Evolutionary conservation across 2,113 vertebrate species (phyloP), one percentile per base, ranked within the genome.

Genomic region (Suncus etruscus): DNA sequence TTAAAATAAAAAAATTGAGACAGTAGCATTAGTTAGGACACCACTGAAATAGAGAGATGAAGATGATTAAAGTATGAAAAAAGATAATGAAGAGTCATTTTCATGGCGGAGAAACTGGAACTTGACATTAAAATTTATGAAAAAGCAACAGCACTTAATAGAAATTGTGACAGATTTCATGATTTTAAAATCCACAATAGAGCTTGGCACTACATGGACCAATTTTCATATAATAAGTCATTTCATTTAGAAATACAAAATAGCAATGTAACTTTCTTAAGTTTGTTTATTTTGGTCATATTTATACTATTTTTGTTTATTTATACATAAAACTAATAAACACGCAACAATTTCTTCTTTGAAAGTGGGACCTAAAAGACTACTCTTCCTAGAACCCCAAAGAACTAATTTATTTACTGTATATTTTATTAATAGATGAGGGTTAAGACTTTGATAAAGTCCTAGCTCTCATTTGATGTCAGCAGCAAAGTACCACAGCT

Each of bases 371-470:
- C 95, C 95, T 85, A 87, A 74, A 94, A 96, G 74, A 91, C 69
- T 94, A 92, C 95, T 75, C 92, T 97, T 93, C 96, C 86, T 94
- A 86, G 94, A 94, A 95, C 94, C 95, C 97, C 90, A 94, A 96
- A 86, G 96, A 83, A 94, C 95, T 96, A 95, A 97, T 97, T 98
- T 98, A 97, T 97, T 98, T 97, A 97, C 97, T 96, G 86, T 95
- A 92, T 92, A 97, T 98, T 39, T 39, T 97, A 98, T 93, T 97
- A 97, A 98, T 97, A 94, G 69, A 98, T 95, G 79, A 97, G 94
- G 97, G 97, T 96, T 97, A 98, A 97, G 95, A 97, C 95, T 98
- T 97, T 97, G 97, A 98, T 97, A 96, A 83, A 97, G 93, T 92
- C 94, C 75, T 93, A 94, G 86, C 95, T 94, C 89, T 95, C 69